A percentile compares a stretch with the other conserved stretches of the same genome.
phyloP scores from a whole-genome alignment of 64 coral and sea anemone genomes.

The Stylophora pistillata region DNA sequence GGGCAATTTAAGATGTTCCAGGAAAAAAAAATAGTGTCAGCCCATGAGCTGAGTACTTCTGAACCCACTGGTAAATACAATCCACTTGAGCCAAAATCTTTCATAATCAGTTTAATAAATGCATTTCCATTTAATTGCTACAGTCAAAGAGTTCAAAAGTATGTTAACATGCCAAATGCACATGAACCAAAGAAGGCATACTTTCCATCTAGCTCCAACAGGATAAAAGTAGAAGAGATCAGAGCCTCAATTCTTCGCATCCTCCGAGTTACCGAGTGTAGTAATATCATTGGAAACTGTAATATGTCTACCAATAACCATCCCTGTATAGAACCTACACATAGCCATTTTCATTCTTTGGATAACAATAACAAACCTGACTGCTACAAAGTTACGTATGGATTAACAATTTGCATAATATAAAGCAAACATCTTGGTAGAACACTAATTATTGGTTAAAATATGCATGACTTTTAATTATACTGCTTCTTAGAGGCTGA shows the following conservation, averaged over 20 bases:
- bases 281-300: no score
- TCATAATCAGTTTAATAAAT: constrained; percentile 58
- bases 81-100: constrained; percentile 7
- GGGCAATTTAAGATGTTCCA: not conserved
- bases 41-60: not conserved
- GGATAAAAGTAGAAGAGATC: not conserved
- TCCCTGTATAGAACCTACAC: not conserved
- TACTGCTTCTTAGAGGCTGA: constrained; percentile 42
- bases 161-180: constrained; percentile 41
- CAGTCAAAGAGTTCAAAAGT: constrained; percentile 40
- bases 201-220: constrained; percentile 2
- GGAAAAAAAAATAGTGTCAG: not conserved
- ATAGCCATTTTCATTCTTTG: not conserved
- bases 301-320: constrained; percentile 5
- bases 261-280: no score
- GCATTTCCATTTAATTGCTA: constrained; percentile 35
- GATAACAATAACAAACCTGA: not conserved
- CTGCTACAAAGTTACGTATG: not conserved
- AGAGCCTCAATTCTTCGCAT: not conserved
- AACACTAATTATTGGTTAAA: constrained; percentile 10
- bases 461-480: not conserved
- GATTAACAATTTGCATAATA: constrained; percentile 20
- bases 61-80: not conserved
- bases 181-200: constrained; percentile 23
- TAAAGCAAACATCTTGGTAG: constrained; percentile 35